phyloP scores from a whole-genome alignment of 2,888 invertebrate species.

The Cerceris ruficornis region DNA sequence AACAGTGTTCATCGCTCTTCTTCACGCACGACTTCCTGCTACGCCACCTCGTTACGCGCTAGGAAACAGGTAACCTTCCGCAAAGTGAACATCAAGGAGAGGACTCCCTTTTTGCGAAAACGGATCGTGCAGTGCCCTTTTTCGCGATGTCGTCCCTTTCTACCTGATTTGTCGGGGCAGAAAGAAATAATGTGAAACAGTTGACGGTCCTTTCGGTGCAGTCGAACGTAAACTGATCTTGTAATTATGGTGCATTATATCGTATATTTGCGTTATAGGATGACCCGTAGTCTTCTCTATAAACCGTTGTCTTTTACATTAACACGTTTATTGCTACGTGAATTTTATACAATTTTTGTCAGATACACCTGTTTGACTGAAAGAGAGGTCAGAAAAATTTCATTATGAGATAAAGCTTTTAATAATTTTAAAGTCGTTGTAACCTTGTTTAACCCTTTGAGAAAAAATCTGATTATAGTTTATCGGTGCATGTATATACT shows the following conservation, averaged over 20 bases:
- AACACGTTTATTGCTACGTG: too few relatives aligned
- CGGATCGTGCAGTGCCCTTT: constrained; percentile 41
- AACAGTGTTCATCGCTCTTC: constrained; percentile 53
- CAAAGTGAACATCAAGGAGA: constrained; percentile 40
- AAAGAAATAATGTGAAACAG: constrained; percentile 18
- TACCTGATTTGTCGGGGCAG: constrained; percentile 38
- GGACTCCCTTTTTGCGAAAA: constrained; percentile 49
- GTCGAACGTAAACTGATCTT: not conserved
- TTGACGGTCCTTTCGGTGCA: constrained; percentile 12
- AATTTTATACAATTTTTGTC: too few relatives aligned
- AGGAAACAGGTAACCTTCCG: constrained; percentile 54
- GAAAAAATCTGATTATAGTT: too few relatives aligned
- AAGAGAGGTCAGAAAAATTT: too few relatives aligned
- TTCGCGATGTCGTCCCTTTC: constrained; percentile 22
- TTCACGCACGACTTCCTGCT: constrained; percentile 53
- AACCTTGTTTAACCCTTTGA: too few relatives aligned
- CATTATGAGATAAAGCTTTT: too few relatives aligned
- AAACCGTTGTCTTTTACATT: too few relatives aligned
- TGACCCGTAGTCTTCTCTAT: too few relatives aligned
- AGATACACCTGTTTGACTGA: too few relatives aligned
- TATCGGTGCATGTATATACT: too few relatives aligned
- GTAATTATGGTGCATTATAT: not conserved
- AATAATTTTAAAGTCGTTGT: too few relatives aligned
- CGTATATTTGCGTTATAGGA: not conserved
- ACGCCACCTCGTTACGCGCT: constrained; percentile 60